Conservation (phyloP, 1,140 invertebrate genomes). For the Drosophila willistoni region DNA sequence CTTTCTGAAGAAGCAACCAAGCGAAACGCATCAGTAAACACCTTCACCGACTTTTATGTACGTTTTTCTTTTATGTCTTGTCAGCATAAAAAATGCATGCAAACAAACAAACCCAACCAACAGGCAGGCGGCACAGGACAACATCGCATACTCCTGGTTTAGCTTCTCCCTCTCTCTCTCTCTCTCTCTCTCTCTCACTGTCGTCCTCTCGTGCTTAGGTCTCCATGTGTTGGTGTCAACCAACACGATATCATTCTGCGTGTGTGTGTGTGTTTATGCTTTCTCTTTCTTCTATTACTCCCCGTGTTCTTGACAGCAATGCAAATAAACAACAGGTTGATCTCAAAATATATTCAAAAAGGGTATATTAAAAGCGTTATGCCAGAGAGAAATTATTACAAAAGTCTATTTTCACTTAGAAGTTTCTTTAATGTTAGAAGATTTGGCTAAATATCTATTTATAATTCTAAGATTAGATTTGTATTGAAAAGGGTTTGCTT, state of each 20-base stretch:
- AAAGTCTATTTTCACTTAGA: no score
- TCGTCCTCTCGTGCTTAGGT: neutral
- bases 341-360: conserved; percentile 55
- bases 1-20: conserved; percentile 38
- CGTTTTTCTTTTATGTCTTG: conserved; percentile 73
- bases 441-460: no score
- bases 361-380: neutral
- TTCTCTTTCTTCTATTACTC: conserved; percentile 6
- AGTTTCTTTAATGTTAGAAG: no score
- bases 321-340: conserved; percentile 64
- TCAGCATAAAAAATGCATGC: conserved; percentile 76
- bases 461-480: no score
- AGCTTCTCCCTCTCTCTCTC: neutral
- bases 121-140: neutral
- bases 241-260: conserved; percentile 41
- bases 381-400: neutral
- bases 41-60: conserved; percentile 74
- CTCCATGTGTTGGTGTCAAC: conserved; percentile 42
- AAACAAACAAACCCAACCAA: conserved; percentile 59
- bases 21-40: conserved; percentile 74
- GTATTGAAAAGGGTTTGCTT: no score
- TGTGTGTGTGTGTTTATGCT: conserved; percentile 1
- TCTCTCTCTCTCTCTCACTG: neutral
- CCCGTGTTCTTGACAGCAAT: conserved; percentile 36
- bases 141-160: neutral